Evolutionary conservation across 2,113 vertebrate genomes (phyloP).

Genomic region (Ondatra zibethicus): DNA sequence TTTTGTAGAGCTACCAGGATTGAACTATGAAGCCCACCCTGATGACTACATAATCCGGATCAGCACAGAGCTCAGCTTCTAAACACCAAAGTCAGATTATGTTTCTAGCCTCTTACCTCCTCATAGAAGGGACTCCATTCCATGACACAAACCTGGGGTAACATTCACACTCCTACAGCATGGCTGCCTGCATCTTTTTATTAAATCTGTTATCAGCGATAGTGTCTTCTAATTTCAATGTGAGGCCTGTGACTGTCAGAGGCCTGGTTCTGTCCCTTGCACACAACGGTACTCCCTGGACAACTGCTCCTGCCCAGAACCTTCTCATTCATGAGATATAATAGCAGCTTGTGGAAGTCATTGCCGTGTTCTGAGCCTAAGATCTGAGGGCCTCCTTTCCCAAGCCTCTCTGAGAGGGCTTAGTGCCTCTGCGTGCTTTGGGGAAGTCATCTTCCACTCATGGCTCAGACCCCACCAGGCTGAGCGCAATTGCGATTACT

Average conservation of each 20-base stretch:
- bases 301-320: background rate
- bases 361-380: background rate
- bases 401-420: background rate
- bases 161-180: background rate
- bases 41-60: background rate
- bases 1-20: background rate
- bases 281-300: background rate
- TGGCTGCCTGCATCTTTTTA: background rate
- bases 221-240: background rate
- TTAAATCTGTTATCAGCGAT: background rate
- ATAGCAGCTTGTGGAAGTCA: background rate
- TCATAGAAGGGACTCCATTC: background rate
- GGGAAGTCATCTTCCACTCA: background rate
- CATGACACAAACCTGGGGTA: no score
- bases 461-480: background rate
- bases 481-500: fast-evolving
- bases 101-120: background rate
- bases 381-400: background rate
- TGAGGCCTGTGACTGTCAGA: background rate
- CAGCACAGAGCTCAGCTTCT: background rate
- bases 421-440: background rate
- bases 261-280: background rate
- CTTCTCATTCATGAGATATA: fast-evolving
- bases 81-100: background rate
- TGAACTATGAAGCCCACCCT: no score